Base-by-base conservation (phyloP, 2,797 vertebrate species). In the Phoeniculus purpureus region DNA sequence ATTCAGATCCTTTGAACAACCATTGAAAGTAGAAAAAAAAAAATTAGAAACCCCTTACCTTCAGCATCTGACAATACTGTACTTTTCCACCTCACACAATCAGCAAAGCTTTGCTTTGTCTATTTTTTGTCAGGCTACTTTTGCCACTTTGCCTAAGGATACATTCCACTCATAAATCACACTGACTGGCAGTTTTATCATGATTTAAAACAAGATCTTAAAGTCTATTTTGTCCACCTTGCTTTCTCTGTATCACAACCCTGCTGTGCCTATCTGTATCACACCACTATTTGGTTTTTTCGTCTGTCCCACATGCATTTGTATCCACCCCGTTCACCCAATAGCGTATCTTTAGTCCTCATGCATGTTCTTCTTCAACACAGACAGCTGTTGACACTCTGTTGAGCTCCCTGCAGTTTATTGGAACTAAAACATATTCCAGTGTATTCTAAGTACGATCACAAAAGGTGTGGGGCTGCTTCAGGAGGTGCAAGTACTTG, bases 181-280 rank as follows among this genome's bases (percentile, higher is more conserved):
- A 54, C 9, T 1, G 1, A 22, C 51, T 37, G 55, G 47, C 72
- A 56, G 45, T 66, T 87, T 68, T 62, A 25, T 37, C 47, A 59
- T 15, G 32, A 85, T 75, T 80, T 75, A 87, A 40, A 92, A 70
- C 70, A 93, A 83, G n/a, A 58, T 34, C 45, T 90, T 34, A 54
- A 17, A 60, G 74, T 52, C 65, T 27, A 48, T 64, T 90, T 87
- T 75, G 43, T 8, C 54, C 59, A 68, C 31, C 29, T 88, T 62
- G 40, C 32, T 62, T 73, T 21, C 50, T 71, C n/a, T 26, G 40
- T 25, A 51, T 29, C 52, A 71, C 45, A 87, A 62, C 60, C 22
- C 48, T 72, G 23, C 7, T 73, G 26, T 55, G 58, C 59, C 64
- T 34, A 31, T 19, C 60, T 62, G 7, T 29, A 66, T 50, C 47